Evolutionary conservation across 2,888 invertebrate species (phyloP), one percentile per base, ranked within the genome.

Genomic region (Melanotus villosus): DNA sequence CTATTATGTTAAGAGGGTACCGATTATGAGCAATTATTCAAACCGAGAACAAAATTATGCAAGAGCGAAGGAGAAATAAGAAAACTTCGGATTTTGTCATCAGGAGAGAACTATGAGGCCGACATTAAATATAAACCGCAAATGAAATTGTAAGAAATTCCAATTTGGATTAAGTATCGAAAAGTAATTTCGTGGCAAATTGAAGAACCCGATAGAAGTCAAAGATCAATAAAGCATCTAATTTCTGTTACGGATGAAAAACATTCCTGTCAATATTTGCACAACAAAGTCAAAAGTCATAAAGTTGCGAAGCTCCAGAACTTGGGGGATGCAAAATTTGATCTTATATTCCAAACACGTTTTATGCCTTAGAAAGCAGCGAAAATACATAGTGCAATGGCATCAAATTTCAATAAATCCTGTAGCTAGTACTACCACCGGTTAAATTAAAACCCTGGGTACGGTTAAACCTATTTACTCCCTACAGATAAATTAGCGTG

Each of bases 401-500:
- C n/a, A 26, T 34, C 30, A 38, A 38, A 5, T 57, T 38, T 57
- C 18, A 57, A 57, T 57, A 43, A 14, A 26, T 52, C 12, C 12
- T 23, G 32, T 56, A 30, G 26, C 36, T 12, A 36, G 21, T 36
- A 38, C 34, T 57, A n/a, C n/a, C n/a, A n/a, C 12, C 32, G 21
- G 19, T 23, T 36, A 36, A 57, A 57, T 57, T 57, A 38, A 19
- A 57, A 38, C 18, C 32, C 19, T 10, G 14, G 3, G 19, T 38
- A 16, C 38, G 57, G 16, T 38, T 57, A 34, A 57, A 57, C 32
- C 36, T 57, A 57, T 38, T 38, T 56, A 56, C 54, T n/a, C 54
- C 54, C 34, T 34, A 56, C 54, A 30, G 54, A 56, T 56, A 34
- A 56, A 36, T 38, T 38, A 57, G 23, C 57, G 18, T 38, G 19